These are phyloP conservation scores for Acrobasis consociella DNA, from an alignment of 2,888 invertebrate genomes.

Conservation along the genomic window DNA sequence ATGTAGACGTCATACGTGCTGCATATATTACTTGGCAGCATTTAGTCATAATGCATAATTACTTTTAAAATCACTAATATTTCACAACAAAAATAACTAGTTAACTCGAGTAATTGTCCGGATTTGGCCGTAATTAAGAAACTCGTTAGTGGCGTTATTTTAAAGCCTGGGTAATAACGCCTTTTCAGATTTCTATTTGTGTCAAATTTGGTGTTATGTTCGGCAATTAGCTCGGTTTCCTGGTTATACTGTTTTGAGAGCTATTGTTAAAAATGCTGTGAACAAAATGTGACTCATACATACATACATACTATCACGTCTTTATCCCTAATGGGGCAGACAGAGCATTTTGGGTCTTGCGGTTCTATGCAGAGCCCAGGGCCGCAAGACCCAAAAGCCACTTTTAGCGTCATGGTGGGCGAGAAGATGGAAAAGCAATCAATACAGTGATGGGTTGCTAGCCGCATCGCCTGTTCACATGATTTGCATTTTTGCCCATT, in stretches of 20 bases:
- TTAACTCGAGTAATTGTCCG: neutral
- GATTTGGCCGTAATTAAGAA: constrained; percentile 5
- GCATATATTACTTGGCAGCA: neutral
- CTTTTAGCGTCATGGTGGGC: too few relatives aligned
- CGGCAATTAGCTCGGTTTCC: constrained; percentile 4
- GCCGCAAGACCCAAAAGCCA: too few relatives aligned
- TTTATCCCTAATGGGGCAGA: too few relatives aligned
- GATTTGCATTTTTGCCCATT: too few relatives aligned
- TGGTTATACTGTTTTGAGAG: neutral
- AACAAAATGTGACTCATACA: neutral
- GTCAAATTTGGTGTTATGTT: neutral
- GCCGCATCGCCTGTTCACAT: too few relatives aligned
- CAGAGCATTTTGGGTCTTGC: too few relatives aligned
- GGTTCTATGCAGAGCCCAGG: too few relatives aligned
- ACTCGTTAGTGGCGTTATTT: neutral
- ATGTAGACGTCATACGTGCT: neutral
- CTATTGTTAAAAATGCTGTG: neutral
- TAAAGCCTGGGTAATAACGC: neutral
- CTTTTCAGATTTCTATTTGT: constrained; percentile 3
- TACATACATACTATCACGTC: too few relatives aligned
- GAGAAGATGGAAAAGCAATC: too few relatives aligned
- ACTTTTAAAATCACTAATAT: neutral
- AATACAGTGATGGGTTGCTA: too few relatives aligned
- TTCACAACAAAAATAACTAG: neutral
- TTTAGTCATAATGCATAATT: neutral